These are phyloP conservation scores for Pterophyllum scalare DNA, from an alignment of 2,113 vertebrate species.

Conservation along the genomic window DNA sequence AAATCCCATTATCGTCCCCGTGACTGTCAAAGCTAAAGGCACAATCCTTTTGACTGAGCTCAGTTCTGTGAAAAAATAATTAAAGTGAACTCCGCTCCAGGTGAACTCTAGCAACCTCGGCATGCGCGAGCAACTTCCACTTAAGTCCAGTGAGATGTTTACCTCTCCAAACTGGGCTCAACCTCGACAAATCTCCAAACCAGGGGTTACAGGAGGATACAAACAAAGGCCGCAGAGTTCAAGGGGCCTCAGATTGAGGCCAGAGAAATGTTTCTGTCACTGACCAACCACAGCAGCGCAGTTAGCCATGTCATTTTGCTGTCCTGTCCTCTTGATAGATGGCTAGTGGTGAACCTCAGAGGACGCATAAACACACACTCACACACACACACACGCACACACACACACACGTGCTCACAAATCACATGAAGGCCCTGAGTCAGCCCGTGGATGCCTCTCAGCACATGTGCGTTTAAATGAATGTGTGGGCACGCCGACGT, in stretches of 20 bases:
- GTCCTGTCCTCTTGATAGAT: constrained; percentile 53
- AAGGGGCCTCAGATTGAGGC: constrained; percentile 51
- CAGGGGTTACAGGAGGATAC: constrained; percentile 36
- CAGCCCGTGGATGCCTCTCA: constrained; percentile 26
- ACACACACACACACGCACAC: neutral
- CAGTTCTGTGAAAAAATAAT: neutral
- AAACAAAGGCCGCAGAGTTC: constrained; percentile 50
- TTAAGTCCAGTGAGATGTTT: constrained; percentile 31
- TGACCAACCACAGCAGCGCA: constrained; percentile 40
- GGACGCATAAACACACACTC: neutral
- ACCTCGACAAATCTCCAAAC: constrained; percentile 24
- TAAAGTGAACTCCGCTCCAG: neutral
- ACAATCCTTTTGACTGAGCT: neutral
- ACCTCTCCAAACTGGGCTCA: constrained; percentile 19
- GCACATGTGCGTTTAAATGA: constrained; percentile 50
- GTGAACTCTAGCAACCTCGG: constrained; percentile 39
- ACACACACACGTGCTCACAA: neutral
- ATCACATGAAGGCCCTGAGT: constrained; percentile 10
- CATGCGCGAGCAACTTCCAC: constrained; percentile 16
- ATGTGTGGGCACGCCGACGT: constrained; percentile 62
- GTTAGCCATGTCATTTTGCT: constrained; percentile 53
- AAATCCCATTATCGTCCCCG: constrained; percentile 19
- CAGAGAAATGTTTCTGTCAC: constrained; percentile 50
- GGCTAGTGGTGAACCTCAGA: constrained; percentile 50
- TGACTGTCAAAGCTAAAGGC: constrained; percentile 13